phyloP scores from a whole-genome alignment of 30 jellyfish, hydroid and myxozoan genomes.

The Pseudorhiza aurosa region DNA sequence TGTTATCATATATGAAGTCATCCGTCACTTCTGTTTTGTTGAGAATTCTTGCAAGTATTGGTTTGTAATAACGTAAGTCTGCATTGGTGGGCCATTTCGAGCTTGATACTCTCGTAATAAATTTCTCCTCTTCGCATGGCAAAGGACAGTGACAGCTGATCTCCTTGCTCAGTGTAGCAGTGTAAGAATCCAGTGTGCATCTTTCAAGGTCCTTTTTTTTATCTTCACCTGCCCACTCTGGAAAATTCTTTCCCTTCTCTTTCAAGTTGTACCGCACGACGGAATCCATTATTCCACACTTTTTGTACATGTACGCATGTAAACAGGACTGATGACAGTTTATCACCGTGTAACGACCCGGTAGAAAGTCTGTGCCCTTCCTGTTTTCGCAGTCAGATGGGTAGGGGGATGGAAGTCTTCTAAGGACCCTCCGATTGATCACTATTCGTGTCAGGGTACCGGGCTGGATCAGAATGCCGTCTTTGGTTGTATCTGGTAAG shows the following conservation, averaged over 20 bases:
- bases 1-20: constrained; percentile 28
- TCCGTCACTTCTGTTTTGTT: constrained; percentile 27
- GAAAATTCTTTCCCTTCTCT: not conserved
- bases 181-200: not conserved
- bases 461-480: constrained; percentile 13
- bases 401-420: constrained; percentile 18
- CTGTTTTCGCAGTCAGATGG: constrained; percentile 12
- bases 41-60: constrained; percentile 28
- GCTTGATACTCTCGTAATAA: not conserved
- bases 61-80: constrained; percentile 16
- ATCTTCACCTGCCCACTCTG: not conserved
- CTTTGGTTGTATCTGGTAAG: constrained; percentile 2
- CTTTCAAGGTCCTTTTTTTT: not conserved
- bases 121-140: constrained; percentile 42
- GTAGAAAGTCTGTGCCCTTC: not conserved
- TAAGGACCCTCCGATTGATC: not conserved
- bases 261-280: not conserved
- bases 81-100: constrained; percentile 46
- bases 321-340: constrained; percentile 6
- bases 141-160: constrained; percentile 27
- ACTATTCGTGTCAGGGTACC: constrained; percentile 28
- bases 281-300: constrained; percentile 15
- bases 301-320: not conserved
- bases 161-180: not conserved
- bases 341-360: constrained; percentile 23